Percentiles rank a stretch among this genome's conserved stretches.
Evolutionary conservation across 2,888 invertebrate genomes (phyloP).

Genomic region (Meiosimyza decipiens): DNA sequence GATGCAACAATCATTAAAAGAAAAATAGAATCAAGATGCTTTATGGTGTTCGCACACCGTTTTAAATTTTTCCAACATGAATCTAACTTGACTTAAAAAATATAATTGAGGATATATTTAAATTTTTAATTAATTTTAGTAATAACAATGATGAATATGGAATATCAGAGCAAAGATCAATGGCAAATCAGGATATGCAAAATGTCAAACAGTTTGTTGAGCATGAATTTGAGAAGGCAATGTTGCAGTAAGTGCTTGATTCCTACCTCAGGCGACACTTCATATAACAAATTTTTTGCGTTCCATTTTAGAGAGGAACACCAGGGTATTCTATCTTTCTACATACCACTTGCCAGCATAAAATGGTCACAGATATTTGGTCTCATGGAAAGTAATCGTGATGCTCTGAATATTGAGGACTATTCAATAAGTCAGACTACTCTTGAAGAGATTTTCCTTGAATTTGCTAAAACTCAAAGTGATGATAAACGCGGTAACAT

Average conservation of each 20-base stretch:
- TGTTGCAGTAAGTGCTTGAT: slow-evolving; percentile 46
- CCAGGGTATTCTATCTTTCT: slow-evolving; percentile 77
- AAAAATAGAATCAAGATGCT: no score
- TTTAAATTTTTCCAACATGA: no score
- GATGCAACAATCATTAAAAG: no score
- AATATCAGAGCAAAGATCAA: no score
- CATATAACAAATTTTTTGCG: neutral
- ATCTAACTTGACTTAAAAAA: no score
- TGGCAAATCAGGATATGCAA: neutral
- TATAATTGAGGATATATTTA: no score
- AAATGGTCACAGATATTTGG: slow-evolving; percentile 79
- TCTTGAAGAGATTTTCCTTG: slow-evolving; percentile 81
- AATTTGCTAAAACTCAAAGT: slow-evolving; percentile 72
- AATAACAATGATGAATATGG: no score
- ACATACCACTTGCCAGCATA: slow-evolving; percentile 70
- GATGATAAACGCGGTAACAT: slow-evolving; percentile 52
- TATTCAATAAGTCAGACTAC: slow-evolving; percentile 85
- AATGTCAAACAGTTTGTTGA: slow-evolving; percentile 41
- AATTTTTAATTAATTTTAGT: no score
- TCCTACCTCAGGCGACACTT: slow-evolving; percentile 33
- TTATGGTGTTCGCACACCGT: no score
- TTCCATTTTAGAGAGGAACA: slow-evolving; percentile 73
- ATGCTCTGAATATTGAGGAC: slow-evolving; percentile 74
- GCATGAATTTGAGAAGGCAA: slow-evolving; percentile 40
- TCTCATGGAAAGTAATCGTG: slow-evolving; percentile 74